Evolutionary conservation across 1,140 invertebrate species (phyloP).

Genomic region (Tetramorium parvispinum): DNA sequence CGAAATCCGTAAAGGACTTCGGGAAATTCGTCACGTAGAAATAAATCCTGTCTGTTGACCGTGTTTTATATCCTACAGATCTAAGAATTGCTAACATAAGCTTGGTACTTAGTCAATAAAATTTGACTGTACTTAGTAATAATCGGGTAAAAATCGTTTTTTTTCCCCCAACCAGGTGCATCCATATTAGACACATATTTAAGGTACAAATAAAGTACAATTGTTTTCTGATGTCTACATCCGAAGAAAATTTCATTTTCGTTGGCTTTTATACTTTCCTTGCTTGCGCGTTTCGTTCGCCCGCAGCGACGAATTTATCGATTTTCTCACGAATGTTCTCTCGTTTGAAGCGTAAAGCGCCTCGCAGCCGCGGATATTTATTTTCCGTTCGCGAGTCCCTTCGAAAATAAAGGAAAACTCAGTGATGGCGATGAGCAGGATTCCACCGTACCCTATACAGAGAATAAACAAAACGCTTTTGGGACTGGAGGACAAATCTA

Average conservation of each 20-base stretch:
- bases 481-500: constrained; percentile 21
- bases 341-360: constrained; percentile 5
- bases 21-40: background rate
- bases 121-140: background rate
- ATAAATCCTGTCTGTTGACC: constrained; percentile 5
- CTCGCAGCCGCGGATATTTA: constrained; percentile 44
- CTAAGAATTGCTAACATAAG: background rate
- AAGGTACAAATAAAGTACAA: background rate
- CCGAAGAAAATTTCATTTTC: constrained; percentile 17
- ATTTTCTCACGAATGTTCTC: constrained; percentile 26
- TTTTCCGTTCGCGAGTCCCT: constrained; percentile 23
- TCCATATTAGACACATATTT: background rate
- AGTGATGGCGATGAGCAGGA: constrained; percentile 37
- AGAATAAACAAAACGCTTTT: constrained; percentile 41
- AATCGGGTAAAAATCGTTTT: background rate
- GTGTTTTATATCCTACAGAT: background rate
- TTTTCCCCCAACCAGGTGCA: background rate
- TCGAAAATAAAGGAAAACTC: constrained; percentile 48
- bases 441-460: constrained; percentile 10
- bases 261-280: background rate
- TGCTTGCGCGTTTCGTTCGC: background rate
- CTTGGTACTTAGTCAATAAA: background rate
- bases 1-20: constrained; percentile 22
- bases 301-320: constrained; percentile 31
- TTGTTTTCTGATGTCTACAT: background rate